Base-by-base conservation (phyloP, 2,888 invertebrate genomes). In the Apamea sordens region DNA sequence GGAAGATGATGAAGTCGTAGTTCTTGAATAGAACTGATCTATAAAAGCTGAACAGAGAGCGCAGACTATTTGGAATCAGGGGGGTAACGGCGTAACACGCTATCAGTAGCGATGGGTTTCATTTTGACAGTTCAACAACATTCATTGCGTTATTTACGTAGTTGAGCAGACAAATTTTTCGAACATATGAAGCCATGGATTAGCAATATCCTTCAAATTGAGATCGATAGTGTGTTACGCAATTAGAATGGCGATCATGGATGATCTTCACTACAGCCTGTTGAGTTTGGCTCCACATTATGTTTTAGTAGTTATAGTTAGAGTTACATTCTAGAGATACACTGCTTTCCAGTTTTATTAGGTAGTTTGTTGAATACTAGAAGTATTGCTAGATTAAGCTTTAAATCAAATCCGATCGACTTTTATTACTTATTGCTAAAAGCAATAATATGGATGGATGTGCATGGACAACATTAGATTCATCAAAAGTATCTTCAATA, bases 401-500 rank as follows among this genome's bases (percentile, higher is more conserved):
- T 67, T 41, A 59, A 41, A 71, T n/a, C 0, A 28, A 53, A 69
- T 53, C 44, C 6, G 13, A 32, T 36, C 41, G 44, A 24, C 5
- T 74, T 61, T 61, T 36, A n/a, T 61, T 61, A 36, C 59, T 18
- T 24, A 47, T 44, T 59, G 8, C 18, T 47, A 61, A 76, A 44
- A 65, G 24, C 18, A 47, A 73, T 50, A 24, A 32, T 18, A 24
- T 32, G 18, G 44, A n/a, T n/a, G n/a, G n/a, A n/a, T n/a, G n/a
- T 44, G 28, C 15, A 71, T 24, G 13, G 56, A 59, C 59, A 18
- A 32, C 50, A n/a, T 44, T 61, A 32, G 28, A 68, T 41, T 61
- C 1, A 79, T 67, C 15, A 56, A 56, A 69, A 77, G 13, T 44
- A 44, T 4, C 5, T 56, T 32, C 32, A 69, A 79, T 68, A 53